Percentiles rank a stretch among this genome's conserved stretches.
Conservation (phyloP, 1,140 invertebrate genomes). For the Cecropterus lyciades region DNA sequence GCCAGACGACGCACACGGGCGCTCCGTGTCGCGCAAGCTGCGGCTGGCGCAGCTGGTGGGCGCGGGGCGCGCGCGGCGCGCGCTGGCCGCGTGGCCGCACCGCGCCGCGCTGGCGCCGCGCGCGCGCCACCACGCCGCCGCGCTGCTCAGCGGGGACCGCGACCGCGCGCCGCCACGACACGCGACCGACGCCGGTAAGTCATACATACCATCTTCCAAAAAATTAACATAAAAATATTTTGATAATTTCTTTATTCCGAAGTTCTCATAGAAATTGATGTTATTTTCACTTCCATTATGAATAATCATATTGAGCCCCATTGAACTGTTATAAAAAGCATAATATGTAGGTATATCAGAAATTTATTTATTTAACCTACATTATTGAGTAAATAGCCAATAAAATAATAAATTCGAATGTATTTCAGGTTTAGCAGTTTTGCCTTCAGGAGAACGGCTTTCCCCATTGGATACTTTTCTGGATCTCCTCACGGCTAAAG, state of each 20-base stretch:
- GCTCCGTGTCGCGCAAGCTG: slow-evolving; percentile 88
- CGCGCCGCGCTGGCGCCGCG: slow-evolving; percentile 90
- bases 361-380: too few relatives aligned
- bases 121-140: slow-evolving; percentile 91
- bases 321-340: too few relatives aligned
- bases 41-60: slow-evolving; percentile 89
- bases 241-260: too few relatives aligned
- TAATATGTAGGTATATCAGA: too few relatives aligned
- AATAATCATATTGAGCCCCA: too few relatives aligned
- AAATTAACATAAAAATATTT: too few relatives aligned
- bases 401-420: neutral
- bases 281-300: too few relatives aligned
- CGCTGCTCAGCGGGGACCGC: slow-evolving; percentile 87
- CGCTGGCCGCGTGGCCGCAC: slow-evolving; percentile 91
- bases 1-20: slow-evolving; percentile 87
- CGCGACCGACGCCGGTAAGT: slow-evolving; percentile 21
- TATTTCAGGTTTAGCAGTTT: slow-evolving; percentile 86
- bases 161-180: slow-evolving; percentile 40
- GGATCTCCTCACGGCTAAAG: slow-evolving; percentile 93
- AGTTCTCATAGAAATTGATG: too few relatives aligned
- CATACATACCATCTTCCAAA: too few relatives aligned
- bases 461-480: slow-evolving; percentile 93
- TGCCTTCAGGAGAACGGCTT: slow-evolving; percentile 89
- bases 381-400: too few relatives aligned
- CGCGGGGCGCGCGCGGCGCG: slow-evolving; percentile 89